These are phyloP conservation scores for Platysternon megacephalum DNA, from an alignment of 2,113 vertebrate genomes.

Conservation along the genomic window DNA sequence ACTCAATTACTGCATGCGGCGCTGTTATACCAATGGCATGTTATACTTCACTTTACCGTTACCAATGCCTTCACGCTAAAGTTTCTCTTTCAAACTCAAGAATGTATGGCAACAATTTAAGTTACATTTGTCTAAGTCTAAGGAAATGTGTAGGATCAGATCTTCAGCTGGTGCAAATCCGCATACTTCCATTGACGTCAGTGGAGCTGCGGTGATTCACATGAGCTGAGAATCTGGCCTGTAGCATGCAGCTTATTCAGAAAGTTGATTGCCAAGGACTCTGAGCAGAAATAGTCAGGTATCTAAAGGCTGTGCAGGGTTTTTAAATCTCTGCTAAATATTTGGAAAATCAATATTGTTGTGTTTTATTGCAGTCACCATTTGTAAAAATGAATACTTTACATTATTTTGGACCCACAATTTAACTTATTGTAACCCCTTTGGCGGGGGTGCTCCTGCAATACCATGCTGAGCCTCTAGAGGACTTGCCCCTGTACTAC, in stretches of 20 bases:
- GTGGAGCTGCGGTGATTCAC: neutral
- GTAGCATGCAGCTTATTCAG: neutral
- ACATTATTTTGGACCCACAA: neutral
- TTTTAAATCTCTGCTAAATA: neutral
- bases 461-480: neutral
- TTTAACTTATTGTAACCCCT: neutral
- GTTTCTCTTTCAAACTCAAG: neutral
- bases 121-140: neutral
- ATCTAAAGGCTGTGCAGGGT: neutral
- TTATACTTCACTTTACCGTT: neutral
- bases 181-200: fast-evolving
- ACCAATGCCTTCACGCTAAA: too few species aligned
- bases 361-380: neutral
- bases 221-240: fast-evolving
- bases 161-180: neutral
- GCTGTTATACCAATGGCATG: neutral
- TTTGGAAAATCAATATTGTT: neutral
- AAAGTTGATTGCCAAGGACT: neutral
- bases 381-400: neutral
- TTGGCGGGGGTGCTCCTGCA: neutral
- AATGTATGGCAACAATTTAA: neutral
- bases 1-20: neutral
- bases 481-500: neutral
- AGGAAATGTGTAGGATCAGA: fast-evolving
- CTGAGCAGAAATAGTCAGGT: neutral